A percentile compares a stretch with the other conserved stretches of the same genome.
Conservation (phyloP, 2,113 vertebrate genomes). For the Drymodes brunneopygia region DNA sequence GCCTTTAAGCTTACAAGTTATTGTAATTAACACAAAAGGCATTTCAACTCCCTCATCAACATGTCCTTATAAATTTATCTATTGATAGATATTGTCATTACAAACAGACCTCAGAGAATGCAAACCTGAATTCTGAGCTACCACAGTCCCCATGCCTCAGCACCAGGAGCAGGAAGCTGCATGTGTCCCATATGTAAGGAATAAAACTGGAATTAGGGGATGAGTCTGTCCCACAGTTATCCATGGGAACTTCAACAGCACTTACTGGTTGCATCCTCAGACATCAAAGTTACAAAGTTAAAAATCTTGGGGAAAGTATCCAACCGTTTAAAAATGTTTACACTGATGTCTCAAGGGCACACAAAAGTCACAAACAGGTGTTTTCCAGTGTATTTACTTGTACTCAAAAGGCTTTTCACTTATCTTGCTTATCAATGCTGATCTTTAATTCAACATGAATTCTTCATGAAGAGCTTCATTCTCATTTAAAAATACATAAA, state of each 20-base stretch:
- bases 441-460: neutral
- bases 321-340: neutral
- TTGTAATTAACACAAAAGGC: neutral
- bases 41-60: neutral
- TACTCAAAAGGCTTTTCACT: neutral
- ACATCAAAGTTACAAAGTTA: neutral
- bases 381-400: neutral
- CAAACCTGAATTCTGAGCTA: neutral
- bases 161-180: neutral
- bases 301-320: neutral
- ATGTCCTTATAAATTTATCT: neutral
- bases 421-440: neutral
- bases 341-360: neutral
- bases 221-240: neutral
- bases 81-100: neutral
- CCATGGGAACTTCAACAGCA: neutral
- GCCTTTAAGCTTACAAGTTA: neutral
- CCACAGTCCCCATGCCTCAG: neutral
- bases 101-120: neutral
- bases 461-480: neutral
- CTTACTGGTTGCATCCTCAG: neutral
- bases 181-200: neutral
- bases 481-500: neutral
- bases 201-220: neutral
- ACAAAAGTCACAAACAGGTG: neutral